Conservation (phyloP, 2,797 vertebrate species). For the Falco rusticolus region DNA sequence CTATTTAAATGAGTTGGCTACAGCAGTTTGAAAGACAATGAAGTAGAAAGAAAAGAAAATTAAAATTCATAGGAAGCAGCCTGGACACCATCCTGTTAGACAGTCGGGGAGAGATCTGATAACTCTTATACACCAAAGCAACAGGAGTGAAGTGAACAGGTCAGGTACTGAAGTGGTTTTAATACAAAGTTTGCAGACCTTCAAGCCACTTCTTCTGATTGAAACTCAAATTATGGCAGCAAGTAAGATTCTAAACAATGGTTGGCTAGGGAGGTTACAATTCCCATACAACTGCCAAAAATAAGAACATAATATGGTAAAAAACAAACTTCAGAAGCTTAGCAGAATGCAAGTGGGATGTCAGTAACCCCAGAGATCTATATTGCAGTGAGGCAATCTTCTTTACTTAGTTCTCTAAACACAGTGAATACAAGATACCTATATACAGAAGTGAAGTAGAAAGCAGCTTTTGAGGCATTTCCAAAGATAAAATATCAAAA, state of each 20-base stretch:
- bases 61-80: not conserved
- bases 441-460: not conserved
- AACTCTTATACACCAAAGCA: not conserved
- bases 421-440: not conserved
- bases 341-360: not conserved
- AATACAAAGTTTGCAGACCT: not conserved
- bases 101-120: not conserved
- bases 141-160: not conserved
- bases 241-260: not conserved
- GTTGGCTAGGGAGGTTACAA: not conserved
- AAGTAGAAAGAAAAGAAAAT: not conserved
- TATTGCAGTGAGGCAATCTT: not conserved
- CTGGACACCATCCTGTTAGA: not conserved
- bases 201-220: not conserved
- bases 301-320: not conserved
- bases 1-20: not conserved
- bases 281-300: not conserved
- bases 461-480: not conserved
- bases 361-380: not conserved
- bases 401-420: not conserved
- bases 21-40: not conserved
- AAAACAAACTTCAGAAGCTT: not conserved
- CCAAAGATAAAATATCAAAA: not conserved
- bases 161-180: not conserved
- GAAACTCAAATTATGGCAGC: not conserved